A percentile compares a stretch with the other conserved stretches of the same genome.
phyloP scores from a whole-genome alignment of 2,797 vertebrate genomes.

The Siniperca scherzeri region DNA sequence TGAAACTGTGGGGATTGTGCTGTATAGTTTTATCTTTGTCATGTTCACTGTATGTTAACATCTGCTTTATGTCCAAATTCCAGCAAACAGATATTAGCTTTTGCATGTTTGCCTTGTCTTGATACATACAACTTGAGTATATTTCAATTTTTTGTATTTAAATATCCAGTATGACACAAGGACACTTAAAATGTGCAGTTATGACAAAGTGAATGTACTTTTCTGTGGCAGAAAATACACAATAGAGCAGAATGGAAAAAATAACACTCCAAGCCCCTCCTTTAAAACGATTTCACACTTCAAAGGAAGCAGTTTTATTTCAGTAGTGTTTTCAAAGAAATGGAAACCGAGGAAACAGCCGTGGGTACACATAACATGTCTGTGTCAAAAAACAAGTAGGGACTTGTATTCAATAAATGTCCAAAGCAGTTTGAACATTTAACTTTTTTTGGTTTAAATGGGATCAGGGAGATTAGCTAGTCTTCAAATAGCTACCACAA shows the following conservation, averaged over 20 bases:
- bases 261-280: conserved; percentile 30
- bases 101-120: conserved; percentile 63
- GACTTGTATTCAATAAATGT: conserved; percentile 61
- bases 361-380: conserved; percentile 44
- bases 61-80: conserved; percentile 12
- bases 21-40: conserved; percentile 25
- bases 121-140: conserved; percentile 10
- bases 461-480: conserved; percentile 45
- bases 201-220: conserved; percentile 71
- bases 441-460: conserved; percentile 23
- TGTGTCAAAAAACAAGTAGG: conserved; percentile 41
- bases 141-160: conserved; percentile 27
- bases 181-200: conserved; percentile 46
- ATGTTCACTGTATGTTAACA: conserved; percentile 32
- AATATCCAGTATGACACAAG: conserved; percentile 36
- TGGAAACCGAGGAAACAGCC: conserved; percentile 64
- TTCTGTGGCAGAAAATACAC: conserved; percentile 43
- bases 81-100: conserved; percentile 34
- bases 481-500: conserved; percentile 56
- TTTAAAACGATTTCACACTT: conserved; percentile 51
- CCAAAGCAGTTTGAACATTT: conserved; percentile 41
- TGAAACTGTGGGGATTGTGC: conserved; percentile 44
- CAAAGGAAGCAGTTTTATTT: conserved; percentile 73
- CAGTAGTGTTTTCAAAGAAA: conserved; percentile 63
- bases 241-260: conserved; percentile 34